These are phyloP conservation scores for Gorsachius goisagi DNA, from an alignment of 2,113 vertebrate genomes.

Conservation along the genomic window DNA sequence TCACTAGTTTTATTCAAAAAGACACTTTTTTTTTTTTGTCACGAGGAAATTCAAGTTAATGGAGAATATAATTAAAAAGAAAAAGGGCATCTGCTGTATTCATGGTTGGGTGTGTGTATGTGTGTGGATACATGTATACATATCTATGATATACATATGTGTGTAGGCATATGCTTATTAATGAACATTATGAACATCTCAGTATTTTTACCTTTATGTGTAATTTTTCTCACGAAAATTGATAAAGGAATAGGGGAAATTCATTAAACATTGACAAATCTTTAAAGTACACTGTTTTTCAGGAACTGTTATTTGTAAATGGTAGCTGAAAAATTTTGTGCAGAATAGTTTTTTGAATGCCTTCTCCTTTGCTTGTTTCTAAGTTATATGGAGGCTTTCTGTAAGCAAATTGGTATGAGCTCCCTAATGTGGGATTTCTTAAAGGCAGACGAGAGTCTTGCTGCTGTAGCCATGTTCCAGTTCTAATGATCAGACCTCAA, in stretches of 20 bases:
- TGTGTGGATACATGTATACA: neutral
- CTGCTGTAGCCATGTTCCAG: neutral
- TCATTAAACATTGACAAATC: neutral
- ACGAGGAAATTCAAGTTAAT: neutral
- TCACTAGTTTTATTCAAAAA: neutral
- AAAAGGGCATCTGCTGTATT: neutral
- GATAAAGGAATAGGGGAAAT: neutral
- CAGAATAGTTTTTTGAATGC: neutral
- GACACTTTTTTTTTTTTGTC: neutral
- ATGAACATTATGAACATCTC: neutral
- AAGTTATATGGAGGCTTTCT: neutral
- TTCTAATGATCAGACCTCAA: neutral
- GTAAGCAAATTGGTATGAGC: neutral
- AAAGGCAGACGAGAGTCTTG: rapidly evolving
- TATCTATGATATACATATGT: rapidly evolving
- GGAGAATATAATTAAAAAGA: neutral
- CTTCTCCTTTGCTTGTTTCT: neutral
- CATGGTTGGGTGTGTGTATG: neutral
- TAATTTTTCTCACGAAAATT: neutral
- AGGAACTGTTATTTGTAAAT: neutral
- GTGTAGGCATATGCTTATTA: neutral
- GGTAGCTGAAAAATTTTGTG: neutral
- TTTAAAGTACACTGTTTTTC: neutral
- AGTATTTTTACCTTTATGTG: neutral
- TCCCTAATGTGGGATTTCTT: neutral